Conservation (phyloP, 2,113 vertebrate species). For the Arenaria interpres region DNA sequence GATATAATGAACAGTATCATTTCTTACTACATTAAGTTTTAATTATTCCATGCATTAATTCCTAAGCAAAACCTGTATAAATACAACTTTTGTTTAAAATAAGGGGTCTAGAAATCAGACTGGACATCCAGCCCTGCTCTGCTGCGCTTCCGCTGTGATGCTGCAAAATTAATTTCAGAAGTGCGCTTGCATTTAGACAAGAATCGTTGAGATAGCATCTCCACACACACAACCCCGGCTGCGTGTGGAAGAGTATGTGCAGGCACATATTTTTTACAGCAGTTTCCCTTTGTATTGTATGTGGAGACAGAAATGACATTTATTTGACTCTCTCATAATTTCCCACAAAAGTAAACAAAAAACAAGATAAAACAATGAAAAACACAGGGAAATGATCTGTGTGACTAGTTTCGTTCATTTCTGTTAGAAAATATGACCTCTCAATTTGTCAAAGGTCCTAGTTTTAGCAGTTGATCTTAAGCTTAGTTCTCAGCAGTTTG, state of each 20-base stretch:
- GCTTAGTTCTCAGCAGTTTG: slow-evolving; percentile 80
- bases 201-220: slow-evolving; percentile 7
- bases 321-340: slow-evolving; percentile 49
- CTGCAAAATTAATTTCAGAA: slow-evolving; percentile 48
- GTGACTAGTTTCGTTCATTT: slow-evolving; percentile 65
- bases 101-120: background rate
- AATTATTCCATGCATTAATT: slow-evolving; percentile 75
- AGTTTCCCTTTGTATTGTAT: slow-evolving; percentile 27
- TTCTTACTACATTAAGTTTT: slow-evolving; percentile 83
- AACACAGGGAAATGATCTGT: slow-evolving; percentile 70
- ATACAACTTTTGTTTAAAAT: slow-evolving; percentile 47
- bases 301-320: slow-evolving; percentile 50
- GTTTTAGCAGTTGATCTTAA: slow-evolving; percentile 78
- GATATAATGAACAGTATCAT: slow-evolving; percentile 75
- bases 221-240: background rate
- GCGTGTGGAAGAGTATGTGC: slow-evolving; percentile 15
- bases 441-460: slow-evolving; percentile 77
- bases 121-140: background rate
- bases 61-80: slow-evolving; percentile 67
- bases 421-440: slow-evolving; percentile 77
- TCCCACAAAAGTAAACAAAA: slow-evolving; percentile 67
- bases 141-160: background rate
- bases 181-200: background rate
- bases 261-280: slow-evolving; percentile 38
- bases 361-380: slow-evolving; percentile 69